Evolutionary conservation across 2,113 vertebrate genomes (phyloP), one percentile per base, ranked within the genome.

Genomic region (Acanthochromis polyacanthus): DNA sequence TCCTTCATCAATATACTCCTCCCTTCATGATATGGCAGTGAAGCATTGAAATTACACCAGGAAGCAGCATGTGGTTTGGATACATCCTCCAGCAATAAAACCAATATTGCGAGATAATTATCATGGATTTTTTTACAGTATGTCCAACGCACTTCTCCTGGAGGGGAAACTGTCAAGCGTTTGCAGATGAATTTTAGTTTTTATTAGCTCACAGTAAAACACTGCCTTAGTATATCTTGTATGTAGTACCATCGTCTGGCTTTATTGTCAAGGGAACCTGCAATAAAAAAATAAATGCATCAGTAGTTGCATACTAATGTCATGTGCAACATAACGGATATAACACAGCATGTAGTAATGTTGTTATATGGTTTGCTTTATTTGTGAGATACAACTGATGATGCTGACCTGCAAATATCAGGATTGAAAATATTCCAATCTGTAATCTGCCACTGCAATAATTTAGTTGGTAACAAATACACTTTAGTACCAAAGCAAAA

Each of bases 81-180:
- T 78, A 88, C 88, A 80, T 89, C 88, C 84, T 89, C 80, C 74
- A 89, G 91, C 89, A 76, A 93, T 94, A 94, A 94, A 94, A 92
- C 85, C 88, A 93, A 93, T 93, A 94, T 92, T 90, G 88, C 79
- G 75, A 87, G 90, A 92, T 94, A 92, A 94, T 94, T 94, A 92
- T 91, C 89, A 88, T 89, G 77, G 88, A 89, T 92, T 93, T 93
- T 93, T 93, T 92, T 91, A 92, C 92, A 93, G 90, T 91, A 85
- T 91, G 87, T 85, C 91, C 76, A 77, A 52, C 83, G 87, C 81
- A 91, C 89, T 88, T 82, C 81, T 92, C 91, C 92, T 91, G 82
- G 82, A 94, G 92, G 93, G 89, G 73, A 92, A 87, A 90, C 88
- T 86, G 85, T 92, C 89, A 89, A 69, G 70, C 50, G 30, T 84